Evolutionary conservation across 2,797 vertebrate species (phyloP).

Genomic region (Corythornis leucogaster): DNA sequence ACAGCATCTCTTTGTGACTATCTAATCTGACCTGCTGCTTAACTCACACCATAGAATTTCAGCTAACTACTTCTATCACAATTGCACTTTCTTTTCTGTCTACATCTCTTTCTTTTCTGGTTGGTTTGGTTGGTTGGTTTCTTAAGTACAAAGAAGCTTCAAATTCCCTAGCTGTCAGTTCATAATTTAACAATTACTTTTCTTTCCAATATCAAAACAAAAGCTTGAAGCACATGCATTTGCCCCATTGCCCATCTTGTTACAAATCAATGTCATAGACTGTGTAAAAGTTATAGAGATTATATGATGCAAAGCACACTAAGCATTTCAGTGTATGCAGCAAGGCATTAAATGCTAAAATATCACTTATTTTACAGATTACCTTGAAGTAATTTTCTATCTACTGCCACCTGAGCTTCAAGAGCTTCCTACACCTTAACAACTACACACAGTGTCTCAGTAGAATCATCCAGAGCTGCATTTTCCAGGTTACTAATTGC

Average conservation of each 20-base stretch:
- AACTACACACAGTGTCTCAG: background rate
- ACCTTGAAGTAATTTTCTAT: constrained; percentile 39
- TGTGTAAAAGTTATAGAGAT: constrained; percentile 32
- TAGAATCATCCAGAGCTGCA: background rate
- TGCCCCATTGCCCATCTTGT: background rate
- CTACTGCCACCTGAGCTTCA: constrained; percentile 50
- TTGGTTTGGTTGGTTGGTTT: background rate
- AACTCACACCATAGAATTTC: background rate
- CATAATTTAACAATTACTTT: background rate
- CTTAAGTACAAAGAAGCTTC: background rate
- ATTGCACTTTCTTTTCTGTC: background rate
- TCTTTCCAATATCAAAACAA: background rate
- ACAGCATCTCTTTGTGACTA: background rate
- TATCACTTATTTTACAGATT: constrained; percentile 55
- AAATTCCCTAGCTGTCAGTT: background rate
- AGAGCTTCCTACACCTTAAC: constrained; percentile 10
- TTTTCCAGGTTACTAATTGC: background rate
- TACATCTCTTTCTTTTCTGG: background rate
- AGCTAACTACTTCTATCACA: background rate
- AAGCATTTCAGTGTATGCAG: background rate
- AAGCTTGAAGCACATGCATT: background rate
- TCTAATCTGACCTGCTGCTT: constrained; percentile 1
- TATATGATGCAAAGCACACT: constrained; percentile 35
- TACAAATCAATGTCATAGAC: constrained; percentile 32
- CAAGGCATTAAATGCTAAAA: constrained; percentile 44